These are phyloP conservation scores for Manis javanica DNA, from an alignment of 2,797 vertebrate species.

Conservation along the genomic window DNA sequence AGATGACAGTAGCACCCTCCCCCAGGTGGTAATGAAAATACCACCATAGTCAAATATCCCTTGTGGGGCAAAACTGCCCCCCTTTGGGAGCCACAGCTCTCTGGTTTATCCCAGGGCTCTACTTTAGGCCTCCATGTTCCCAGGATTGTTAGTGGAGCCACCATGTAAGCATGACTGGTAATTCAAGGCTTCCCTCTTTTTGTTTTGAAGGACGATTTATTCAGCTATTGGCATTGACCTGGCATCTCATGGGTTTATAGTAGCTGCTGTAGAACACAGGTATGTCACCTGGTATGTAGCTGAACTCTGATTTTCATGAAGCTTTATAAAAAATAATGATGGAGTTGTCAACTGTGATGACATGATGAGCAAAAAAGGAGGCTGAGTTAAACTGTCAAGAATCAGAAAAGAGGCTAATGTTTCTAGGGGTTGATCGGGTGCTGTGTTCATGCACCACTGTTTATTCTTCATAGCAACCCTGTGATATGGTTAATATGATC, in stretches of 20 bases:
- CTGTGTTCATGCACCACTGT: fast-evolving
- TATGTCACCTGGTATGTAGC: conserved; percentile 68
- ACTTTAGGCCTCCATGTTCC: fast-evolving
- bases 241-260: conserved; percentile 96
- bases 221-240: conserved; percentile 95
- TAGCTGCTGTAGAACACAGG: conserved; percentile 98
- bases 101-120: not conserved
- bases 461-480: not conserved
- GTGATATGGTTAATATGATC: not conserved
- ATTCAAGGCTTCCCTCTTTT: conserved; percentile 41
- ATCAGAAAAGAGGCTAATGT: not conserved
- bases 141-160: not conserved
- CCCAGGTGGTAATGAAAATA: not conserved
- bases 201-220: conserved; percentile 93
- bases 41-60: not conserved
- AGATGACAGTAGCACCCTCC: not conserved
- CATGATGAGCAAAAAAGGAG: not conserved
- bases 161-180: not conserved
- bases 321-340: not conserved
- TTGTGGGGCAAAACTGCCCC: too few species aligned
- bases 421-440: not conserved
- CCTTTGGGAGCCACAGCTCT: not conserved
- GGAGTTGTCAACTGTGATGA: not conserved
- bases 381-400: not conserved
- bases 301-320: not conserved